A percentile compares a stretch with the other conserved stretches of the same genome.
phyloP scores from a whole-genome alignment of 2,113 vertebrate species.

The Acinonyx jubatus region DNA sequence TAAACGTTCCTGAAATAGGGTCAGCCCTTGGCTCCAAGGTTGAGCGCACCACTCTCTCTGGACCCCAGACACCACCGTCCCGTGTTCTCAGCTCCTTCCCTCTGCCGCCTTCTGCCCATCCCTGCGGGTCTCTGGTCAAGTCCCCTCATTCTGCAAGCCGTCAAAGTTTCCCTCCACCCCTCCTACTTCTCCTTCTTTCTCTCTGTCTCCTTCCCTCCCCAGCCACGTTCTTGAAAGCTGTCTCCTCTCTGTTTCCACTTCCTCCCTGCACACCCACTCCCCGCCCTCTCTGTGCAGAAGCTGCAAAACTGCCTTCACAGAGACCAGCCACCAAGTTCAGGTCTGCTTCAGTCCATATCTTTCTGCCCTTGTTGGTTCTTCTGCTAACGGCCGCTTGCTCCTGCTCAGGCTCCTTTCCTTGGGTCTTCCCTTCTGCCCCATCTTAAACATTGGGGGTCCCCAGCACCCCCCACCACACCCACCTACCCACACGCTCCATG shows the following conservation, averaged over 20 bases:
- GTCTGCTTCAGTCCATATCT: not conserved
- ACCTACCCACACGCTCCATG: not conserved
- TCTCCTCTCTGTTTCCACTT: not conserved
- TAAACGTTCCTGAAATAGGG: not conserved
- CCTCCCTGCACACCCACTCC: not conserved
- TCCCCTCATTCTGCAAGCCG: not conserved
- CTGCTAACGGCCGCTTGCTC: not conserved
- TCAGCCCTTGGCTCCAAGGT: not conserved
- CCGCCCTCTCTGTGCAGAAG: not conserved
- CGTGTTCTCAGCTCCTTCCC: not conserved
- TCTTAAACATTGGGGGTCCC: not conserved
- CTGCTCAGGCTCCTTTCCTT: not conserved
- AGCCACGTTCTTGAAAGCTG: not conserved
- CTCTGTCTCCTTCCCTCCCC: not conserved
- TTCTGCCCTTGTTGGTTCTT: not conserved
- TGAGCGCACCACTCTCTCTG: not conserved
- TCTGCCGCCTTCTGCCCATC: not conserved
- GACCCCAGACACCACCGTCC: not conserved
- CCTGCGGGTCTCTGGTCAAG: accelerated
- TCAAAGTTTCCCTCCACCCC: not conserved
- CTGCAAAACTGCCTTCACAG: not conserved
- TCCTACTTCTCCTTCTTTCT: not conserved
- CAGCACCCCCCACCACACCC: too few relatives aligned
- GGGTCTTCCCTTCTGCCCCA: not conserved
- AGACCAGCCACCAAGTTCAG: not conserved